These are phyloP conservation scores for Pocillopora meandrina DNA, from an alignment of 92 coral and sea anemone genomes.

Conservation along the genomic window DNA sequence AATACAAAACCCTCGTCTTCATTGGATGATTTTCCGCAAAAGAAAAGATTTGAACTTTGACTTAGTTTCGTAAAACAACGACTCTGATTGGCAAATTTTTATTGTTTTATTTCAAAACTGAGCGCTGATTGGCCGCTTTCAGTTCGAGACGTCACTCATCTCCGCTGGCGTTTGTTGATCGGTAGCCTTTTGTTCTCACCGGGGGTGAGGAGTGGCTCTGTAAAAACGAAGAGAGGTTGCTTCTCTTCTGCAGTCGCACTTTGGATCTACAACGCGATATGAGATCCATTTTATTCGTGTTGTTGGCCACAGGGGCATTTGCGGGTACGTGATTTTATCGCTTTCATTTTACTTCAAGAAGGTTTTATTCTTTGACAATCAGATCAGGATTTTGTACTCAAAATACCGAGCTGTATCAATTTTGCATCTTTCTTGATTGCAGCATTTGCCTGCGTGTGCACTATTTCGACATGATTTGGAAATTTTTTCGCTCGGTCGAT, in stretches of 20 bases:
- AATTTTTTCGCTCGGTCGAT: not conserved
- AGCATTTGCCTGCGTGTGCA: not conserved
- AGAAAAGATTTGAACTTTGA: slow-evolving; percentile 1
- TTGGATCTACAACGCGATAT: slow-evolving; percentile 63
- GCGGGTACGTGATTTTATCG: slow-evolving; percentile 76
- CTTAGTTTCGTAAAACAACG: not conserved
- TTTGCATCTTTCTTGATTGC: not conserved
- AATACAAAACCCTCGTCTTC: not conserved
- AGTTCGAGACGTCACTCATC: slow-evolving; percentile 9
- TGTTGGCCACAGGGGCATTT: slow-evolving; percentile 97
- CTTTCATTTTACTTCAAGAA: not conserved
- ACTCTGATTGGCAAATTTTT: slow-evolving; percentile 4
- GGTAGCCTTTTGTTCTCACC: slow-evolving; percentile 34
- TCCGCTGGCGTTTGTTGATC: slow-evolving; percentile 11
- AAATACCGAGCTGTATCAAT: not conserved
- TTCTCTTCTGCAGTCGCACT: slow-evolving; percentile 7
- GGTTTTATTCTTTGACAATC: not conserved
- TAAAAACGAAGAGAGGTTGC: not conserved
- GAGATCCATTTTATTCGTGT: slow-evolving; percentile 72
- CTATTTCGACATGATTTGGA: not conserved
- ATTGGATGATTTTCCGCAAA: slow-evolving; percentile 16
- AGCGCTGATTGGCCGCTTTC: not conserved
- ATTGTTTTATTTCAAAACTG: not conserved
- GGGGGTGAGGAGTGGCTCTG: slow-evolving; percentile 32
- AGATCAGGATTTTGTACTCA: not conserved